phyloP scores from a whole-genome alignment of 2,888 invertebrate genomes.

The Phasia obesa region DNA sequence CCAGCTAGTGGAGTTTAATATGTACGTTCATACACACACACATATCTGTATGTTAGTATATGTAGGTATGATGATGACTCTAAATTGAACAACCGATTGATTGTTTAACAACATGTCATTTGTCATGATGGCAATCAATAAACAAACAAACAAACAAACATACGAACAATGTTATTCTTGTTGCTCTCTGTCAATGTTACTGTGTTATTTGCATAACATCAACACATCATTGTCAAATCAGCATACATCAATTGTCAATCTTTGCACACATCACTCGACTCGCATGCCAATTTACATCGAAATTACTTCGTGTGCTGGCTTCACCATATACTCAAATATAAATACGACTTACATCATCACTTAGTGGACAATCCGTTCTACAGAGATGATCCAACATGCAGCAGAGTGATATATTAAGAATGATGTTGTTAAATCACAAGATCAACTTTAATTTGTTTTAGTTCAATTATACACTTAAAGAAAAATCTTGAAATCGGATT shows the following conservation, averaged over 20 bases:
- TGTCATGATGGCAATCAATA: conserved; percentile 68
- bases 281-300: conserved; percentile 15
- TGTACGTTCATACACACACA: not conserved
- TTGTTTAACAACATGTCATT: conserved; percentile 70
- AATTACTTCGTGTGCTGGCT: conserved; percentile 7
- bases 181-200: conserved; percentile 62
- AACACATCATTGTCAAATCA: conserved; percentile 70
- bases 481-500: not conserved
- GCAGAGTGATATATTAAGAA: conserved; percentile 19
- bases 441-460: conserved; percentile 17
- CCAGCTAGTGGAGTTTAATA: not conserved
- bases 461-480: conserved; percentile 38
- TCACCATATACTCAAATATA: conserved; percentile 8
- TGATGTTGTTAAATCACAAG: conserved; percentile 50
- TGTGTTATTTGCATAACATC: conserved; percentile 69
- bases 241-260: conserved; percentile 70
- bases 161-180: conserved; percentile 32
- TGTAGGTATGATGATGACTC: conserved; percentile 38
- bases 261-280: conserved; percentile 1
- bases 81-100: conserved; percentile 66
- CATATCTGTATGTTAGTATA: too few species aligned
- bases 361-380: conserved; percentile 33
- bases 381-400: not conserved
- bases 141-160: conserved; percentile 32
- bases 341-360: conserved; percentile 35